Percentiles rank a stretch among this genome's conserved stretches.
These are phyloP conservation scores for Porites australiensis DNA, from an alignment of 64 coral and sea anemone genomes.

Conservation along the genomic window DNA sequence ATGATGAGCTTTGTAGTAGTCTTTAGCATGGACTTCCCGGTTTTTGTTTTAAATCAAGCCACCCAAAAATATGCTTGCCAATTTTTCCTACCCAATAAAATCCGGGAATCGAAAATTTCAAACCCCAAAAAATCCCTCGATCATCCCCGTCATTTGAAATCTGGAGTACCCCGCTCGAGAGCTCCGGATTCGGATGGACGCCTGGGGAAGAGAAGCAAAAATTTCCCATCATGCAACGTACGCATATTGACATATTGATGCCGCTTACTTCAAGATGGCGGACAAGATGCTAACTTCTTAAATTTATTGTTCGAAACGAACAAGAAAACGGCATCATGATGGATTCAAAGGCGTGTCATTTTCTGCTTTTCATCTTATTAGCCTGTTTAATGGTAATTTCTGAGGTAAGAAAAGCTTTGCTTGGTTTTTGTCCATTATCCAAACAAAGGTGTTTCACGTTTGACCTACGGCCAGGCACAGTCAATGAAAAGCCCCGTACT, in stretches of 20 bases:
- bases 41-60: too few species aligned
- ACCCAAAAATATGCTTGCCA: too few species aligned
- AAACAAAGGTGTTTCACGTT: neutral
- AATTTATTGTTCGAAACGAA: neutral
- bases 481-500: too few species aligned
- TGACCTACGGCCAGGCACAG: neutral
- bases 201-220: neutral
- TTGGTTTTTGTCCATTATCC: neutral
- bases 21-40: too few species aligned
- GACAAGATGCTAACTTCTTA: neutral
- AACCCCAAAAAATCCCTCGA: too few species aligned
- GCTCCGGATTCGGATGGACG: too few species aligned
- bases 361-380: neutral
- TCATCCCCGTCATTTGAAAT: too few species aligned
- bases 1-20: too few species aligned
- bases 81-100: too few species aligned
- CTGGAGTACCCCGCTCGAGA: too few species aligned
- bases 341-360: neutral
- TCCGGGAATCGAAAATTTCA: too few species aligned
- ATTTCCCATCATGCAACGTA: neutral
- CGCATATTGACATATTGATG: neutral
- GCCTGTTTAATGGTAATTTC: neutral
- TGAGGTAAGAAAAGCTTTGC: conserved; percentile 10
- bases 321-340: neutral
- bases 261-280: conserved; percentile 5